These are phyloP conservation scores for Pollimyrus isidori DNA, from an alignment of 2,113 vertebrate genomes.

Conservation along the genomic window DNA sequence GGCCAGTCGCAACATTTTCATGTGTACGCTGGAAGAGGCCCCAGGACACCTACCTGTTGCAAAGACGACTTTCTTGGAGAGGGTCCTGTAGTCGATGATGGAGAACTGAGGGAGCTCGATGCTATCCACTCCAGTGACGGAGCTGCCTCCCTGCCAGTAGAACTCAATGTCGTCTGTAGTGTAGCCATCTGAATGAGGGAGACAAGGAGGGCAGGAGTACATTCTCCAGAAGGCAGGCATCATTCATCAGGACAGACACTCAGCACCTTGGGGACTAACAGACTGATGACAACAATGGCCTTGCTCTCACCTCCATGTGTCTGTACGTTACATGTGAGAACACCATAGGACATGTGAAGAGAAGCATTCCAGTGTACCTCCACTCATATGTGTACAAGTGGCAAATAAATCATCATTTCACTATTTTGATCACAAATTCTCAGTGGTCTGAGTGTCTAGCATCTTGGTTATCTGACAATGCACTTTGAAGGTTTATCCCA, in stretches of 20 bases:
- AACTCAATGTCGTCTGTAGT: conserved; percentile 94
- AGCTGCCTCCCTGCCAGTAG: conserved; percentile 83
- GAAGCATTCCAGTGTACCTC: neutral
- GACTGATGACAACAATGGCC: neutral
- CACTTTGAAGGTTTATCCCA: neutral
- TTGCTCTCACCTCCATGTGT: neutral
- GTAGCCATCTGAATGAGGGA: conserved; percentile 75
- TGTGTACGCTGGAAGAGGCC: no score
- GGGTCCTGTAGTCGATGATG: conserved; percentile 84
- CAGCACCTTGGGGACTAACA: neutral
- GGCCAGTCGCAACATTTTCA: no score
- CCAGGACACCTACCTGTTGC: conserved; percentile 71
- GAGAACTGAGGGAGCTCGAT: conserved; percentile 89
- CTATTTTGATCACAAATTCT: neutral
- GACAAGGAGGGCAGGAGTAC: neutral
- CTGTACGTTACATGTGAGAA: neutral
- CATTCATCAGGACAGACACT: neutral
- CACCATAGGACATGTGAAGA: neutral
- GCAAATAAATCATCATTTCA: neutral
- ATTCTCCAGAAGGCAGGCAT: neutral
- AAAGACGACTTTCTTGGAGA: conserved; percentile 85
- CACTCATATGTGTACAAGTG: neutral
- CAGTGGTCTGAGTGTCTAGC: neutral
- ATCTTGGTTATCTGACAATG: neutral
- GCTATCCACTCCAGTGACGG: conserved; percentile 84